Conservation (phyloP, 2,888 invertebrate genomes). For the Patella pellucida region DNA sequence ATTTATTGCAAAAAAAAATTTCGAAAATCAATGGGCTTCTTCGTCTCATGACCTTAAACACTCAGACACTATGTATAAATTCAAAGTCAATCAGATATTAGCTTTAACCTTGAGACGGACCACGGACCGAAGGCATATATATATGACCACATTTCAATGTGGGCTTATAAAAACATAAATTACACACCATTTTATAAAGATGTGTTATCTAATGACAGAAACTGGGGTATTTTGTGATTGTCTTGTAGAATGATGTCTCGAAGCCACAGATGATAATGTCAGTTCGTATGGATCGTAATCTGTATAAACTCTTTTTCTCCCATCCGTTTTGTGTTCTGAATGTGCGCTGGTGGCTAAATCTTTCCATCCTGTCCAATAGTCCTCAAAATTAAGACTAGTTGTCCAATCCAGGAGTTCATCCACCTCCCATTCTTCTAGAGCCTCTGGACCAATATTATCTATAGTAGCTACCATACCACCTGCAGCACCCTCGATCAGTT, state of each 20-base stretch:
- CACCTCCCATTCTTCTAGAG: constrained; percentile 70
- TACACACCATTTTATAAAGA: too few species aligned
- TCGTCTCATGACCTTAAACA: too few species aligned
- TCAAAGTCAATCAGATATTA: too few species aligned
- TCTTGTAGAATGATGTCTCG: constrained; percentile 56
- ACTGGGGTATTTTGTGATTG: constrained; percentile 58
- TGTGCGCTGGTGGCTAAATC: constrained; percentile 64
- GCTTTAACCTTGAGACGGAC: too few species aligned
- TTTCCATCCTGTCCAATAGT: constrained; percentile 66
- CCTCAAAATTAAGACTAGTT: constrained; percentile 70
- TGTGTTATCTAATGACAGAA: constrained; percentile 34
- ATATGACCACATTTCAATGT: too few species aligned
- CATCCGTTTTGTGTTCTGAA: constrained; percentile 61
- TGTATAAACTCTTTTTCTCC: constrained; percentile 46
- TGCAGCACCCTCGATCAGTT: constrained; percentile 68
- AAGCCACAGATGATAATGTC: constrained; percentile 53
- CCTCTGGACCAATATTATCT: constrained; percentile 62
- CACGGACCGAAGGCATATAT: too few species aligned
- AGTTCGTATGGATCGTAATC: constrained; percentile 57
- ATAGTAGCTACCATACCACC: constrained; percentile 69
- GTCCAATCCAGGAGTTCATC: constrained; percentile 71
- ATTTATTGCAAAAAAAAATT: too few species aligned
- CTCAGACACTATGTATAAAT: too few species aligned
- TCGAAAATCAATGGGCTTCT: too few species aligned
- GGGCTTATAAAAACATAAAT: too few species aligned